phyloP scores from a whole-genome alignment of 1,140 invertebrate species.

The Cydia fagiglandana region DNA sequence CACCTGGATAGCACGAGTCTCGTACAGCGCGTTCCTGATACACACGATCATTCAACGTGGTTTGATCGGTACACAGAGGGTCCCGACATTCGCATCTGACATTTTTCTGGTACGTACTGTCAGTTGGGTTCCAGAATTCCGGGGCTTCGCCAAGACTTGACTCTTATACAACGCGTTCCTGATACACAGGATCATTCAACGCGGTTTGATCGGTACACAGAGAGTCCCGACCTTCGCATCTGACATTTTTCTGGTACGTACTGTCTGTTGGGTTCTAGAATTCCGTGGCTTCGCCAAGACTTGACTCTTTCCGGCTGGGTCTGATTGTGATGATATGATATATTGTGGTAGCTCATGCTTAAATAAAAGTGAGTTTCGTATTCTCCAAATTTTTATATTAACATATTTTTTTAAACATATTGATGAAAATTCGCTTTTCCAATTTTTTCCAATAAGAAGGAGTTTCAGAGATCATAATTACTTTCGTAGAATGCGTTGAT shows the following conservation, averaged over 20 bases:
- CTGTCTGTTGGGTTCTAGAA: not conserved
- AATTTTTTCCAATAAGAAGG: too few species aligned
- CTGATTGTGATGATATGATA: too few species aligned
- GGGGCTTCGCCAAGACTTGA: too few species aligned
- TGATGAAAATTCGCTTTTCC: too few species aligned
- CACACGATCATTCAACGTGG: slow-evolving; percentile 64
- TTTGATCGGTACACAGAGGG: slow-evolving; percentile 46
- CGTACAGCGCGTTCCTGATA: slow-evolving; percentile 66
- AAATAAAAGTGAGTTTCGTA: too few species aligned
- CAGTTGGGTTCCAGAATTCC: not conserved
- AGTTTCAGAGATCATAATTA: too few species aligned
- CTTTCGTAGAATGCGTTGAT: too few species aligned
- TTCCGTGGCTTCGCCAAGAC: too few species aligned
- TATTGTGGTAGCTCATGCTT: too few species aligned
- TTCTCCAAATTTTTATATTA: too few species aligned
- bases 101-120: slow-evolving; percentile 56
- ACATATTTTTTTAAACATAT: too few species aligned
- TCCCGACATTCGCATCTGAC: slow-evolving; percentile 48
- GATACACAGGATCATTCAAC: slow-evolving; percentile 63
- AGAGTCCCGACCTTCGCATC: slow-evolving; percentile 42
- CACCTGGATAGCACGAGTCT: slow-evolving; percentile 56
- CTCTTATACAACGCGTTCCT: slow-evolving; percentile 61
- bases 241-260: slow-evolving; percentile 62
- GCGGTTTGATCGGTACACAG: slow-evolving; percentile 49
- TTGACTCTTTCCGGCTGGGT: too few species aligned